phyloP scores from a whole-genome alignment of 1,140 invertebrate species.

The Cydia pomonella region DNA sequence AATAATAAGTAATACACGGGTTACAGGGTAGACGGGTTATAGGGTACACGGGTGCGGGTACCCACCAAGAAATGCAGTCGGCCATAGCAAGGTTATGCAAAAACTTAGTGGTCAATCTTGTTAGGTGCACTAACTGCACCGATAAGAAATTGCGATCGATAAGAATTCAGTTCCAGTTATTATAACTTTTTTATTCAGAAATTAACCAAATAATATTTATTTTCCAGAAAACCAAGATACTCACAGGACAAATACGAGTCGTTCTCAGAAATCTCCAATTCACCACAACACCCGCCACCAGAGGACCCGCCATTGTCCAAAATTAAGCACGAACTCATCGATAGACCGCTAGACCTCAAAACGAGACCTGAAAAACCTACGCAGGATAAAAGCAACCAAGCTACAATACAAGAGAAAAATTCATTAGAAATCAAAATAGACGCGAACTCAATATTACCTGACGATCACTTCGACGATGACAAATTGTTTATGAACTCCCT shows the following conservation, averaged over 20 bases:
- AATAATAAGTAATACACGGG: too few species aligned
- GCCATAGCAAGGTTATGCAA: not conserved
- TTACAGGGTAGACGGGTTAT: too few species aligned
- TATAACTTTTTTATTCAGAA: not conserved
- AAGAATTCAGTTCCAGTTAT: too few species aligned
- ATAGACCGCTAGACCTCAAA: conserved; percentile 66
- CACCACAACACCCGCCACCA: conserved; percentile 61
- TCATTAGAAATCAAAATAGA: conserved; percentile 67
- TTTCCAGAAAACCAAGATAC: conserved; percentile 67
- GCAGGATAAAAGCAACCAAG: conserved; percentile 60
- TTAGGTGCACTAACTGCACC: too few species aligned
- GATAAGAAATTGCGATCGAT: too few species aligned
- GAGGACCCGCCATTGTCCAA: conserved; percentile 59
- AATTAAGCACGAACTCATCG: conserved; percentile 55
- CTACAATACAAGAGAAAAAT: conserved; percentile 50
- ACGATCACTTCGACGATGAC: conserved; percentile 71
- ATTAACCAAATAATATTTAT: not conserved
- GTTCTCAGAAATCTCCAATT: conserved; percentile 68
- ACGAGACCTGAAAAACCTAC: conserved; percentile 62
- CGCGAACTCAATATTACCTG: conserved; percentile 64
- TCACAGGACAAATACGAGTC: conserved; percentile 74
- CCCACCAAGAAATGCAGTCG: not conserved
- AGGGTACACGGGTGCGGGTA: too few species aligned
- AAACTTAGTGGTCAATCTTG: not conserved
- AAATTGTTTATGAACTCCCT: conserved; percentile 73